These are phyloP conservation scores for Falco novaeseelandiae DNA, from an alignment of 2,797 vertebrate species.

Conservation along the genomic window DNA sequence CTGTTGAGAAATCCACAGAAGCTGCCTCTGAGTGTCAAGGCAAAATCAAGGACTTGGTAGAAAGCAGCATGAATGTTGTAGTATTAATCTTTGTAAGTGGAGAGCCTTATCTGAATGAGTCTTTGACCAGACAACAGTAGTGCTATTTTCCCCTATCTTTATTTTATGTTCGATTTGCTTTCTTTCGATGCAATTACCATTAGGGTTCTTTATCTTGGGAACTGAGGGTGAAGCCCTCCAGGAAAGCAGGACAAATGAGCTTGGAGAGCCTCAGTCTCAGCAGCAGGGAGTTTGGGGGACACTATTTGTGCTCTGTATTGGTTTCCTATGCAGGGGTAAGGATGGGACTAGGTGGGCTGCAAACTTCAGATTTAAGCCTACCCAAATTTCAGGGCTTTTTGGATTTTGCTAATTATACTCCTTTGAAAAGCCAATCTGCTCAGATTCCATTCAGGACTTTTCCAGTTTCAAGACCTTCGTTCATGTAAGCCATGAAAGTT, in stretches of 20 bases:
- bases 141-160: rapidly evolving
- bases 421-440: not conserved
- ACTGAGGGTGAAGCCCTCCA: not conserved
- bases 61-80: not conserved
- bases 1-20: not conserved
- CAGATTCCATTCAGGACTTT: not conserved
- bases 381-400: not conserved
- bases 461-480: not conserved
- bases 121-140: not conserved
- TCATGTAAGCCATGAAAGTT: not conserved
- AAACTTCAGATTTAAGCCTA: not conserved
- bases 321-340: not conserved
- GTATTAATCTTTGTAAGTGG: not conserved
- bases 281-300: rapidly evolving
- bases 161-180: not conserved
- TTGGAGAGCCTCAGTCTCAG: not conserved
- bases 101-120: not conserved
- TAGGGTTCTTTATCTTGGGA: not conserved
- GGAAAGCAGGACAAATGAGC: not conserved
- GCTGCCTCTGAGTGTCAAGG: not conserved
- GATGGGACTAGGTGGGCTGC: not conserved
- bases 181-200: not conserved
- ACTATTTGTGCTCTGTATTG: rapidly evolving
- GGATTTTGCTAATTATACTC: not conserved
- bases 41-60: not conserved